Percentiles rank a stretch among this genome's conserved stretches.
Evolutionary conservation across 2,888 invertebrate species (phyloP).

Genomic region (Agriopis aurantiaria): DNA sequence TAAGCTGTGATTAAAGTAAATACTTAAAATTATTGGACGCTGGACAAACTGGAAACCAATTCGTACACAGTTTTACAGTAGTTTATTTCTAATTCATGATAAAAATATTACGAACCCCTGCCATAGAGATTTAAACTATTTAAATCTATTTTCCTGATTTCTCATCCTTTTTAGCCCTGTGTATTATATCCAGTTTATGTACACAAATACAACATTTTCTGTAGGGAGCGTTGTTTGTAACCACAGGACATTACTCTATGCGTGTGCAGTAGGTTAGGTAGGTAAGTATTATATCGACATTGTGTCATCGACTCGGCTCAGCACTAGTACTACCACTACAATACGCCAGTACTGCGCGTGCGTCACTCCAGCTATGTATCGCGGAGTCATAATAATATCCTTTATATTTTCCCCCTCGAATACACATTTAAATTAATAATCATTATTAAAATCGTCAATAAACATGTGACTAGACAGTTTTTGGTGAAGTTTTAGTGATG

Average conservation of each 20-base stretch:
- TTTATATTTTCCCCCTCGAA: constrained; percentile 23
- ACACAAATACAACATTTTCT: no score
- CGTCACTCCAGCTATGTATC: constrained; percentile 31
- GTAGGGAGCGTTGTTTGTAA: neutral
- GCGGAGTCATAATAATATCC: constrained; percentile 31
- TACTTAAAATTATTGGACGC: no score
- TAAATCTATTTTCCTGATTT: neutral
- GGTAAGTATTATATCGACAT: constrained; percentile 21
- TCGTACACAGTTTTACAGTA: no score
- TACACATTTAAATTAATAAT: constrained; percentile 12
- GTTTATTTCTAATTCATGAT: neutral
- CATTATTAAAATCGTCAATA: constrained; percentile 14
- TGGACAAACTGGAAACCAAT: no score
- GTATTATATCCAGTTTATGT: no score
- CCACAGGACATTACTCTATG: neutral
- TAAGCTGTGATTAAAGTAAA: no score
- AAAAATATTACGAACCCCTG: neutral
- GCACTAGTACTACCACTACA: constrained; percentile 23
- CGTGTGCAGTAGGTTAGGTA: neutral
- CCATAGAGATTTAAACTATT: neutral
- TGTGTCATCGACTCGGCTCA: constrained; percentile 24
- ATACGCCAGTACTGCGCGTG: constrained; percentile 26
- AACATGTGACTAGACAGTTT: constrained; percentile 22
- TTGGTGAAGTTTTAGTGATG: constrained; percentile 22
- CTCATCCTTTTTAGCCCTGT: neutral